Evolutionary conservation across 2,888 invertebrate genomes (phyloP).

Genomic region (Pollenia amentaria): DNA sequence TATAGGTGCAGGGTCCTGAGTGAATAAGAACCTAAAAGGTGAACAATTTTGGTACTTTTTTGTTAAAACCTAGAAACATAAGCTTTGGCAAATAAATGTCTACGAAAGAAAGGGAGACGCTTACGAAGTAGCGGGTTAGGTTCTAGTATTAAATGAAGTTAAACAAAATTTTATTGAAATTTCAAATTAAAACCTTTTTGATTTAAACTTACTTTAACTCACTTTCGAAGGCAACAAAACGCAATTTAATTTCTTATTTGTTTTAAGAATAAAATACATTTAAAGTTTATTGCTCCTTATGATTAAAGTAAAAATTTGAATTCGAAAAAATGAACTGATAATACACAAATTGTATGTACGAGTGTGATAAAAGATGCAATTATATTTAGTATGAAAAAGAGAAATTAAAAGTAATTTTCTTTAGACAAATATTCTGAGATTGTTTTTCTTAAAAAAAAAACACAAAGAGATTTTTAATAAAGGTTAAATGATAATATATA

Average conservation of each 20-base stretch:
- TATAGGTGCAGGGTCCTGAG: too few species aligned
- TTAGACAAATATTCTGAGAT: constrained; percentile 8
- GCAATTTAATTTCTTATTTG: background rate
- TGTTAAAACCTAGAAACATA: too few species aligned
- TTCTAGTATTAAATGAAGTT: too few species aligned
- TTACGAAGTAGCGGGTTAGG: too few species aligned
- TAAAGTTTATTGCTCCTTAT: constrained; percentile 70
- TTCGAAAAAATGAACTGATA: constrained; percentile 52
- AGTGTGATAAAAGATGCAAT: constrained; percentile 20
- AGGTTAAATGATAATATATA: background rate
- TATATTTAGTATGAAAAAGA: constrained; percentile 19
- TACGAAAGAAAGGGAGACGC: too few species aligned
- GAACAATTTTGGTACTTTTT: too few species aligned
- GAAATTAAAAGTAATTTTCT: background rate
- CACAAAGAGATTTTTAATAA: background rate
- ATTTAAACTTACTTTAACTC: background rate
- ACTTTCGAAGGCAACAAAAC: background rate
- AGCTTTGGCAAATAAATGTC: too few species aligned
- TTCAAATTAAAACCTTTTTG: too few species aligned
- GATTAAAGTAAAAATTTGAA: constrained; percentile 50
- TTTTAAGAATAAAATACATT: constrained; percentile 57
- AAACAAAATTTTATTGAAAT: too few species aligned
- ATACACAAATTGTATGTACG: constrained; percentile 57
- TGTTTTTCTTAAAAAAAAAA: constrained; percentile 6
- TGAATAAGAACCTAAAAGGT: too few species aligned